phyloP scores from a whole-genome alignment of 2,113 vertebrate species.

The Salvelinus fontinalis region DNA sequence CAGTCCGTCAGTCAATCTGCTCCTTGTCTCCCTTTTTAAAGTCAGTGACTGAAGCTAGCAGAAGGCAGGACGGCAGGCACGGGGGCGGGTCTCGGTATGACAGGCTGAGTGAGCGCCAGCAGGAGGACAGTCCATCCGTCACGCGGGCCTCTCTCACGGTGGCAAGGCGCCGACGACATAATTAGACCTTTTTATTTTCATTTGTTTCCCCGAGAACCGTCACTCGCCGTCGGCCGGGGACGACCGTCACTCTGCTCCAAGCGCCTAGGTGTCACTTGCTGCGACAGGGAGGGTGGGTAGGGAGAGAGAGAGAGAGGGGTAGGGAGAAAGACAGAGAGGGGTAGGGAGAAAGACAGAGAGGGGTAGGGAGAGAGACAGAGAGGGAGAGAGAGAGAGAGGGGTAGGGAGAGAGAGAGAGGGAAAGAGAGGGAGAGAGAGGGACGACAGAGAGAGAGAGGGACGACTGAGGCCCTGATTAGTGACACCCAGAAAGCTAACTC shows the following conservation, averaged over 20 bases:
- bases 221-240: constrained; percentile 60
- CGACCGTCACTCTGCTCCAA: constrained; percentile 47
- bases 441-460: no score
- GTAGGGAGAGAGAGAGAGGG: no score
- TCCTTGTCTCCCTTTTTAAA: constrained; percentile 71
- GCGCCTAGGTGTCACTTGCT: constrained; percentile 58
- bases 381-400: no score
- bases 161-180: constrained; percentile 67
- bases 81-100: constrained; percentile 26
- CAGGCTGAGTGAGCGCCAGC: constrained; percentile 73
- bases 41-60: constrained; percentile 67
- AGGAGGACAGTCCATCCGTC: constrained; percentile 70
- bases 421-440: no score
- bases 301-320: constrained; percentile 8
- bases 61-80: constrained; percentile 31
- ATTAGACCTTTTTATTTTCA: constrained; percentile 75
- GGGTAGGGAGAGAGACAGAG: fast-evolving
- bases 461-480: constrained; percentile 24
- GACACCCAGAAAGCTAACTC: constrained; percentile 41
- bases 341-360: fast-evolving
- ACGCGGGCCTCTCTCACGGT: constrained; percentile 46
- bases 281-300: constrained; percentile 3
- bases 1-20: constrained; percentile 1
- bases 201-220: constrained; percentile 67
- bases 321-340: constrained; percentile 13